phyloP scores from a whole-genome alignment of 2,113 vertebrate genomes.

The Conger conger region DNA sequence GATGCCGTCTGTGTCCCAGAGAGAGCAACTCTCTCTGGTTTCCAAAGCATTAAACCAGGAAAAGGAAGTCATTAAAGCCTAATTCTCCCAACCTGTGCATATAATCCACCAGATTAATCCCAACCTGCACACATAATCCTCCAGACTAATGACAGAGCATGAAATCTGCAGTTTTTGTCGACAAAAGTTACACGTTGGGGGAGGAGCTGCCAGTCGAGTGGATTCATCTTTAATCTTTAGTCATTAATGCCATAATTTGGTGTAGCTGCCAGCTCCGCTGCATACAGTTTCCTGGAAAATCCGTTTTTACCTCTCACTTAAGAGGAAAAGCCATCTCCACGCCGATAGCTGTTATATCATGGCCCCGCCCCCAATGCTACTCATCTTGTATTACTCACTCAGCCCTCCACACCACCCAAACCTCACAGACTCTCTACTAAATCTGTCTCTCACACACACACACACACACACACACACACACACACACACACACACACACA shows the following conservation, averaged over 20 bases:
- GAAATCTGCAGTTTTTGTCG: slow-evolving; percentile 72
- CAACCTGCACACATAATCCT: slow-evolving; percentile 68
- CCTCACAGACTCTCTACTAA: slow-evolving; percentile 3
- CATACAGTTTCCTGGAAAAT: slow-evolving; percentile 34
- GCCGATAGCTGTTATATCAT: not conserved
- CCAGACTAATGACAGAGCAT: slow-evolving; percentile 80
- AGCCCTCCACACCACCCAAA: slow-evolving; percentile 12
- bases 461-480: slow-evolving; percentile 1
- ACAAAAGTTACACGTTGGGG: slow-evolving; percentile 77
- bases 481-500: slow-evolving; percentile 36
- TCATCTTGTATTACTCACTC: not conserved
- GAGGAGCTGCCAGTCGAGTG: slow-evolving; percentile 65
- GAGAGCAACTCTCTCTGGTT: not conserved
- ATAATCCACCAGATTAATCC: no score
- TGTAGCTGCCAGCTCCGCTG: slow-evolving; percentile 76
- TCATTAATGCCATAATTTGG: slow-evolving; percentile 79
- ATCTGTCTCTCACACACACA: not conserved
- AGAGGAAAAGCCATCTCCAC: slow-evolving; percentile 31
- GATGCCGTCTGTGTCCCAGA: no score
- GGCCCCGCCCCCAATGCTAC: not conserved
- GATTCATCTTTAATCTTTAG: no score
- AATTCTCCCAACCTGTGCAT: slow-evolving; percentile 68
- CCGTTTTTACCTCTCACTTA: slow-evolving; percentile 46
- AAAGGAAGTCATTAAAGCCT: slow-evolving; percentile 60
- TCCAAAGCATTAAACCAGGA: slow-evolving; percentile 49